Evolutionary conservation across 1,140 invertebrate species (phyloP).

Genomic region (Coptotermes formosanus): DNA sequence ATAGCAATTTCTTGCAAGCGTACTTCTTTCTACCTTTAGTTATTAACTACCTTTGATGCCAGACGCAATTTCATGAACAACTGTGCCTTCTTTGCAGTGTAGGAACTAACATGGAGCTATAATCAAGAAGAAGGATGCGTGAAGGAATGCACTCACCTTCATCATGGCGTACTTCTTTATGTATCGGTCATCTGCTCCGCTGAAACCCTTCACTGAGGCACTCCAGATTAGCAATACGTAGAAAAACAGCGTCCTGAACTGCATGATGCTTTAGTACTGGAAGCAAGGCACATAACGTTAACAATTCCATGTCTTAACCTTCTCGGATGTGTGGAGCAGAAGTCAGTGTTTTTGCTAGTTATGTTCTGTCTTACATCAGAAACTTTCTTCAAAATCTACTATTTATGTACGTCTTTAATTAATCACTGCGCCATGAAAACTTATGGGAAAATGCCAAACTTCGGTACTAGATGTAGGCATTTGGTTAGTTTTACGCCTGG

Average conservation of each 20-base stretch:
- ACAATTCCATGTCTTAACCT: too few relatives aligned
- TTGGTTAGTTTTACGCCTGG: too few relatives aligned
- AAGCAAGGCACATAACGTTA: neutral
- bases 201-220: conserved; percentile 39
- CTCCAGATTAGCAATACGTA: neutral
- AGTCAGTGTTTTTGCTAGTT: too few relatives aligned
- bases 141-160: conserved; percentile 53
- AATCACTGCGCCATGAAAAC: too few relatives aligned
- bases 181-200: conserved; percentile 60
- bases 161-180: conserved; percentile 67
- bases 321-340: too few relatives aligned
- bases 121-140: neutral
- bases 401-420: too few relatives aligned
- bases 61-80: neutral
- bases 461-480: too few relatives aligned
- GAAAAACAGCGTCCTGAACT: neutral
- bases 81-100: neutral
- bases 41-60: neutral
- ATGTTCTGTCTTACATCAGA: too few relatives aligned
- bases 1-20: too few relatives aligned
- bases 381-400: too few relatives aligned
- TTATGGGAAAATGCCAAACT: too few relatives aligned
- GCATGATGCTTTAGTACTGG: neutral
- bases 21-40: neutral
- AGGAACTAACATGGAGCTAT: neutral